phyloP scores from a whole-genome alignment of 2,888 invertebrate genomes.

The Seladonia tumulorum region DNA sequence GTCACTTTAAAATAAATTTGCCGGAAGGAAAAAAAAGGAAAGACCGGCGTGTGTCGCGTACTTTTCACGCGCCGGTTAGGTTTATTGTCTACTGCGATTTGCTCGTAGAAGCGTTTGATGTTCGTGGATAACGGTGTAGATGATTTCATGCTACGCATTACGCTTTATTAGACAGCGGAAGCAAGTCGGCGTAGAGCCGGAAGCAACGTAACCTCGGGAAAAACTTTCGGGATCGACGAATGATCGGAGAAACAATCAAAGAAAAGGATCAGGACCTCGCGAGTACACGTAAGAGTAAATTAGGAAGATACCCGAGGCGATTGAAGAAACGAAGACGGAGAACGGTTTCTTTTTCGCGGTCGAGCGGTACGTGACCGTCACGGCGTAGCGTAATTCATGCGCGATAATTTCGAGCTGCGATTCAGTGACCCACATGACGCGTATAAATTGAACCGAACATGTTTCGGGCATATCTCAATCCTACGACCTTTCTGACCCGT shows the following conservation, averaged over 20 bases:
- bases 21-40: no score
- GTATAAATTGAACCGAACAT: slow-evolving; percentile 50
- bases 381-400: slow-evolving; percentile 32
- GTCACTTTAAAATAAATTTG: not conserved
- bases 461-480: slow-evolving; percentile 46
- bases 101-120: slow-evolving; percentile 9
- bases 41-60: not conserved
- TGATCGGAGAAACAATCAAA: not conserved
- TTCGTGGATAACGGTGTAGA: slow-evolving; percentile 11
- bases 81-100: not conserved
- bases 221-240: not conserved
- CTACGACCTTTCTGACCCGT: slow-evolving; percentile 26
- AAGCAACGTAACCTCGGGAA: not conserved
- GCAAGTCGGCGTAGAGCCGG: not conserved
- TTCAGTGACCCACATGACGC: slow-evolving; percentile 65
- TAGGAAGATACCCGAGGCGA: not conserved
- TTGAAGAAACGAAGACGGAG: not conserved
- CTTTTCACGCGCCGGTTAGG: not conserved
- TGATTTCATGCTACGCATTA: slow-evolving; percentile 11
- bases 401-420: slow-evolving; percentile 50
- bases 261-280: not conserved
- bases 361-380: slow-evolving; percentile 7
- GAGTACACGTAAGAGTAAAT: not conserved
- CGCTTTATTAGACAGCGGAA: slow-evolving; percentile 14
- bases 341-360: not conserved